Evolutionary conservation across 2,888 invertebrate genomes (phyloP), one percentile per base, ranked within the genome.

Genomic region (Hyppa rectilinea): DNA sequence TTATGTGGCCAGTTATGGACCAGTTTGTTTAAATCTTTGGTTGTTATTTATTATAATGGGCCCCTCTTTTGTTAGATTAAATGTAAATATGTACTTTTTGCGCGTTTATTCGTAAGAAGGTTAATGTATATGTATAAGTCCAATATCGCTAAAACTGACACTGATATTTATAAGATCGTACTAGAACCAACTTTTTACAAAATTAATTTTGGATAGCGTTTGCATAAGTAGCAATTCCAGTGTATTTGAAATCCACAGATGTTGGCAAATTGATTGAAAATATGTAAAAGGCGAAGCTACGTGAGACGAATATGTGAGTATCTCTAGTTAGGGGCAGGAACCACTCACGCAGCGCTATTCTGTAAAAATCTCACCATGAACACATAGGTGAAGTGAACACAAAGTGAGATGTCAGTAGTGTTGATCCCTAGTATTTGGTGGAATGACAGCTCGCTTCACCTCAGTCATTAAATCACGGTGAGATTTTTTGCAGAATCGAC

Each of bases 51-150:
- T 43, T 3, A 0, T 61, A 61, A 80, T 59, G 49, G 55, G 5
- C 60, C 43, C 34, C 31, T 38, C 79, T 76, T 74, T 59, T 61
- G 43, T 73, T 68, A 45, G 36, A 17, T 26, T 61, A 59, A 70
- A 65, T 50, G 6, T 38, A 29, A 62, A 75, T 26, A 34, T 36
- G 9, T 12, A 34, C 36, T 36, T 31, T 63, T n/a, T n/a, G n/a
- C n/a, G n/a, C n/a, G n/a, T n/a, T n/a, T n/a, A n/a, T n/a, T n/a
- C n/a, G n/a, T n/a, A n/a, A n/a, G n/a, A n/a, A n/a, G n/a, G n/a
- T n/a, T n/a, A n/a, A n/a, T n/a, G n/a, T n/a, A n/a, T n/a, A n/a
- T n/a, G n/a, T n/a, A n/a, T n/a, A n/a, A n/a, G n/a, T n/a, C n/a
- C n/a, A n/a, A n/a, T n/a, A n/a, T n/a, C n/a, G n/a, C n/a, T n/a